phyloP scores from a whole-genome alignment of 2,113 vertebrate genomes.

The Petromus typicus region DNA sequence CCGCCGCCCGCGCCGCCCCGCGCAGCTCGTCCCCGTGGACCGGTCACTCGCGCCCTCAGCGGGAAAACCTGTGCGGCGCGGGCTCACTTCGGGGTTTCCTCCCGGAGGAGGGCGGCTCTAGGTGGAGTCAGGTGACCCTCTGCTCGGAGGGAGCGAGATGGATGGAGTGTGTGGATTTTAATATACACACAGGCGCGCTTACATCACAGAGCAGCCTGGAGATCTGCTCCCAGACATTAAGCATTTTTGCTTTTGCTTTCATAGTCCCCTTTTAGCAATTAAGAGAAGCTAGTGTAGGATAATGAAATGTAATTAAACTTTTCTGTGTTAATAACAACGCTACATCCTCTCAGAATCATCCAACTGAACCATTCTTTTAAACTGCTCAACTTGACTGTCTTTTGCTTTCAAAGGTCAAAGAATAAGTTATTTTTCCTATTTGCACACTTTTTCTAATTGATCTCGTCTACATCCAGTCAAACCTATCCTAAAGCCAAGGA shows the following conservation, averaged over 20 bases:
- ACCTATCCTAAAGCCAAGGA: conserved; percentile 48
- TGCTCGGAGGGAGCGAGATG: conserved; percentile 62
- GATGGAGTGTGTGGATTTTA: conserved; percentile 78
- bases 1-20: too few relatives aligned
- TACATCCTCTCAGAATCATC: conserved; percentile 57
- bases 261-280: conserved; percentile 68
- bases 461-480: conserved; percentile 29
- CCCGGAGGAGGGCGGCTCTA: conserved; percentile 46
- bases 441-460: not conserved
- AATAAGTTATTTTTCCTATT: conserved; percentile 33
- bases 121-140: conserved; percentile 86
- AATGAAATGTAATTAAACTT: conserved; percentile 86
- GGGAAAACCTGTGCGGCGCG: too few relatives aligned
- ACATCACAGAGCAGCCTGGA: conserved; percentile 82
- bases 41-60: too few relatives aligned
- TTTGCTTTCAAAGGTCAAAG: conserved; percentile 42
- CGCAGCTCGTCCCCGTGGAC: too few relatives aligned
- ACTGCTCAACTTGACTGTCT: conserved; percentile 23
- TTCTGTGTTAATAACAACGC: conserved; percentile 71
- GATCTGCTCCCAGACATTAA: conserved; percentile 76
- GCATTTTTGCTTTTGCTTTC: conserved; percentile 77
- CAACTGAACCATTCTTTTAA: not conserved
- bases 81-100: conserved; percentile 68
- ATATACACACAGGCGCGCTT: conserved; percentile 79
- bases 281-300: conserved; percentile 58